Percentiles rank a stretch among this genome's conserved stretches.
These are phyloP conservation scores for Desmophyllum pertusum DNA, from an alignment of 92 coral and sea anemone genomes.

Conservation along the genomic window DNA sequence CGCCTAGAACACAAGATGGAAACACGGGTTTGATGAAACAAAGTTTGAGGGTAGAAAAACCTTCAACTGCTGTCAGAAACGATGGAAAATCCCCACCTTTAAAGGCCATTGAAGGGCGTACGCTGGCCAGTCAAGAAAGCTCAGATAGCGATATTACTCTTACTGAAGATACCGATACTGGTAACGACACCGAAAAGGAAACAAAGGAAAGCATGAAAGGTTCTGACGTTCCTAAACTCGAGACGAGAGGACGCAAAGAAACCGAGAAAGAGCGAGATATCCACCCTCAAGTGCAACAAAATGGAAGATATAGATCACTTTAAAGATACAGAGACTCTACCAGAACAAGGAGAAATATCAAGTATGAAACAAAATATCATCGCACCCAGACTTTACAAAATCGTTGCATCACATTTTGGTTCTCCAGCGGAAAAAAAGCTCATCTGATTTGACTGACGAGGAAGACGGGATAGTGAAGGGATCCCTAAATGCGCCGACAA, in stretches of 20 bases:
- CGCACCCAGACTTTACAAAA: not conserved
- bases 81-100: not conserved
- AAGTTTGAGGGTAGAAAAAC: not conserved
- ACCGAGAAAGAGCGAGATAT: not conserved
- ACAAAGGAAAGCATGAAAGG: not conserved
- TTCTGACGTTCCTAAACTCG: not conserved
- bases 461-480: not conserved
- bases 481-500: constrained; percentile 37
- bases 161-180: not conserved
- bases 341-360: not conserved
- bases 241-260: not conserved
- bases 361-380: too few species aligned
- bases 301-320: not conserved
- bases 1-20: not conserved
- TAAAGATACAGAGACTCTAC: not conserved
- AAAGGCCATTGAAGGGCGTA: not conserved
- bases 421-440: not conserved
- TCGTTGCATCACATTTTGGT: constrained; percentile 1
- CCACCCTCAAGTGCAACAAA: not conserved
- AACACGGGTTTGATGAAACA: not conserved
- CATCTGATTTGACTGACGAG: not conserved
- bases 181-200: not conserved
- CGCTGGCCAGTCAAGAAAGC: too few species aligned
- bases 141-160: not conserved
- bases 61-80: not conserved